These are phyloP conservation scores for Cyclophora albipunctata DNA, from an alignment of 2,888 invertebrate species.

Conservation along the genomic window DNA sequence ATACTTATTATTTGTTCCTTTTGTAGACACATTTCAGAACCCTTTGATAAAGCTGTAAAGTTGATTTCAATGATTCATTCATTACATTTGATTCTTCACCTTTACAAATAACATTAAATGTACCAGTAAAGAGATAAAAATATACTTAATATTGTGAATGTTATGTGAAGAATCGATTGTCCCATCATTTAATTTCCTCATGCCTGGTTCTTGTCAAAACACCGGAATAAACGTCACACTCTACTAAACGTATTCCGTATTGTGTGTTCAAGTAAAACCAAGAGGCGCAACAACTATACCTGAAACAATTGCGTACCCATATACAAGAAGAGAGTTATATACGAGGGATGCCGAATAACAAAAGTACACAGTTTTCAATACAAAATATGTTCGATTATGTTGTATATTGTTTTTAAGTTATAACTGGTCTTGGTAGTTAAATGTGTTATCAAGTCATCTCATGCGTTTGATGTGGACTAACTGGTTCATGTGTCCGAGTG, in stretches of 20 bases:
- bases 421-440: conserved; percentile 66
- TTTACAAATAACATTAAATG: background rate
- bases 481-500: conserved; percentile 42
- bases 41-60: too few relatives aligned
- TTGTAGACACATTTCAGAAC: too few relatives aligned
- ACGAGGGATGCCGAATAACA: conserved; percentile 40
- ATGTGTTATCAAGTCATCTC: conserved; percentile 58
- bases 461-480: conserved; percentile 65
- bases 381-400: conserved; percentile 44
- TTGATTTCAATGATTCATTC: background rate
- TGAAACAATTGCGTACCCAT: conserved; percentile 44
- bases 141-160: background rate
- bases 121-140: background rate
- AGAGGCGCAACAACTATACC: conserved; percentile 60
- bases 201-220: conserved; percentile 4
- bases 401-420: conserved; percentile 42
- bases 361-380: conserved; percentile 39
- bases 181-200: conserved; percentile 13
- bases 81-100: conserved; percentile 33
- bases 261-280: conserved; percentile 66
- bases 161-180: conserved; percentile 16
- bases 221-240: conserved; percentile 16
- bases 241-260: conserved; percentile 39
- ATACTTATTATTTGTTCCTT: too few relatives aligned
- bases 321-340: conserved; percentile 41